A percentile compares a stretch with the other conserved stretches of the same genome.
Conservation (phyloP, 2,888 invertebrate genomes). For the Pyrrhosoma nymphula region DNA sequence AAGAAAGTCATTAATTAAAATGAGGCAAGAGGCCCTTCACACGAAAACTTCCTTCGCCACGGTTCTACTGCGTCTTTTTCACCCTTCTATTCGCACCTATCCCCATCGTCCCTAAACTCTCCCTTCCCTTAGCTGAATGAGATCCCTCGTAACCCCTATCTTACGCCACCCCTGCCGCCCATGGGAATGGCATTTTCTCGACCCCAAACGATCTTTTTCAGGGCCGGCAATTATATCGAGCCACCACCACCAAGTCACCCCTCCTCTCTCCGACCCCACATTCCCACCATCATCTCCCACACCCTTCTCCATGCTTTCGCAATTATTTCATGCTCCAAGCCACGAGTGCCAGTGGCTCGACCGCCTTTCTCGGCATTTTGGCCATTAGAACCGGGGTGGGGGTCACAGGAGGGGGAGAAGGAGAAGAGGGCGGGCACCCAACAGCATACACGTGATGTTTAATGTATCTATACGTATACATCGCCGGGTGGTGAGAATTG, state of each 20-base stretch:
- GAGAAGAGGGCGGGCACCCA: neutral
- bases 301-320: neutral
- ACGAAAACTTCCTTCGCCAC: neutral
- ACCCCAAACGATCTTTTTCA: slow-evolving; percentile 34
- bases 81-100: neutral
- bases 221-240: slow-evolving; percentile 48
- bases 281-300: neutral
- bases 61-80: neutral
- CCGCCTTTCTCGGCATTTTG: neutral
- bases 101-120: neutral
- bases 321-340: neutral
- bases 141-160: neutral
- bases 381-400: neutral
- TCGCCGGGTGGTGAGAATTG: neutral
- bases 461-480: neutral
- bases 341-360: neutral
- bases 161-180: neutral
- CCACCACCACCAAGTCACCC: neutral
- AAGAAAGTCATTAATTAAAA: too few species aligned
- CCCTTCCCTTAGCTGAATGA: neutral
- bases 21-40: too few species aligned
- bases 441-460: neutral
- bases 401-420: too few species aligned
- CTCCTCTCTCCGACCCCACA: neutral
- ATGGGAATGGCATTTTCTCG: neutral